Percentiles rank a stretch among this genome's conserved stretches.
These are phyloP conservation scores for Notarius quadriscutis DNA, from an alignment of 2,113 vertebrate genomes.

Conservation along the genomic window DNA sequence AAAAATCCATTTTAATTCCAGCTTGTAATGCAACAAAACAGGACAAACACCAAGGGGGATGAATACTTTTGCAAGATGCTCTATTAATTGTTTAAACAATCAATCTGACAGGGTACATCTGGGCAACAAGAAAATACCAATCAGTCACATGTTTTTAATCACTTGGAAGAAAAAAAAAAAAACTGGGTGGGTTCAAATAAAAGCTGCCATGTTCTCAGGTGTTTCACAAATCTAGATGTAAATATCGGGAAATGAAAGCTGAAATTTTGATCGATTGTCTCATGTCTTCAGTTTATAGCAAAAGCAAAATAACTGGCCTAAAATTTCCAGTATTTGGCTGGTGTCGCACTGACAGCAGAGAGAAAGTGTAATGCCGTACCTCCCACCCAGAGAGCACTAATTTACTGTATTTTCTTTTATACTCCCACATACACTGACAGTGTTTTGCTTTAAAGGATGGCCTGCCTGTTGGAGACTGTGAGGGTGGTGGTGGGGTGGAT, in stretches of 20 bases:
- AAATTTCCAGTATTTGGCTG: not conserved
- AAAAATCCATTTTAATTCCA: no score
- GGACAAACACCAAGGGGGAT: no score
- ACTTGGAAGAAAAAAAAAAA: not conserved
- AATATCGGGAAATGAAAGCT: not conserved
- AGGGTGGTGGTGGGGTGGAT: constrained; percentile 15
- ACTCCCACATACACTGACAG: constrained; percentile 25
- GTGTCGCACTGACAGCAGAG: not conserved
- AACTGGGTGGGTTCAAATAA: not conserved
- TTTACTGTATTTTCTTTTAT: not conserved
- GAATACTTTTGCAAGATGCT: no score
- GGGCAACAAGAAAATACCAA: no score
- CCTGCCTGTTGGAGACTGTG: constrained; percentile 17
- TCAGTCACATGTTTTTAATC: not conserved
- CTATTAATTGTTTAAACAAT: no score
- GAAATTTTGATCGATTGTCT: no score
- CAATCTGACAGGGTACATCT: no score
- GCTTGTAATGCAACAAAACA: no score
- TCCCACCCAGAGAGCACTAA: not conserved
- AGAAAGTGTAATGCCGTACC: not conserved
- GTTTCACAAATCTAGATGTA: not conserved
- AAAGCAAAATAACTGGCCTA: no score
- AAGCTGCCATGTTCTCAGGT: no score
- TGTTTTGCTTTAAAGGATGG: constrained; percentile 34
- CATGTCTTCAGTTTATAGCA: no score